A percentile compares a stretch with the other conserved stretches of the same genome.
phyloP scores from a whole-genome alignment of 2,113 vertebrate species.

The Sturnus vulgaris region DNA sequence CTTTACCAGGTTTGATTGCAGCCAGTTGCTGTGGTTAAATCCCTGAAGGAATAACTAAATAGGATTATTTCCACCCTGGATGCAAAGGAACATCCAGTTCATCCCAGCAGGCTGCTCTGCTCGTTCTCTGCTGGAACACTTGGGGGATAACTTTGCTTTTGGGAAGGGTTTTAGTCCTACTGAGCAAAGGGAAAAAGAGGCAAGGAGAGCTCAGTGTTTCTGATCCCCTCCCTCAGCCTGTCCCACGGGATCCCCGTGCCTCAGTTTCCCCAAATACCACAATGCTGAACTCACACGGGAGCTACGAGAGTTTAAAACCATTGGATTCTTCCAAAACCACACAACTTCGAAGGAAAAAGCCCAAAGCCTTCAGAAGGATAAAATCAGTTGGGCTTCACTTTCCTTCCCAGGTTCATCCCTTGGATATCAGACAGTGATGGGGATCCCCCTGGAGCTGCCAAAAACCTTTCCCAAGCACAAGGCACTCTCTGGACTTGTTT shows the following conservation, averaged over 20 bases:
- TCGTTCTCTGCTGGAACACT: fast-evolving
- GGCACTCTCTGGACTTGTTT: fast-evolving
- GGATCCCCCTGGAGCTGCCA: not conserved
- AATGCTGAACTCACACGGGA: fast-evolving
- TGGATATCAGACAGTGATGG: not conserved
- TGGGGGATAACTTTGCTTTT: fast-evolving
- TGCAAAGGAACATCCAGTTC: not conserved
- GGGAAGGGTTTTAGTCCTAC: not conserved
- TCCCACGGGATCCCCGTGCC: fast-evolving
- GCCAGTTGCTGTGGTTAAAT: not conserved
- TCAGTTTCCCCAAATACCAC: not conserved
- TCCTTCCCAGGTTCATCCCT: not conserved
- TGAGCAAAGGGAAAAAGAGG: not conserved
- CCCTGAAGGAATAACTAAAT: not conserved
- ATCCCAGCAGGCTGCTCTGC: not conserved
- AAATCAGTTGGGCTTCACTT: not conserved
- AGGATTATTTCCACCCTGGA: not conserved
- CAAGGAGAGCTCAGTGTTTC: not conserved
- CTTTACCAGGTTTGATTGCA: not conserved
- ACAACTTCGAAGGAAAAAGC: not conserved
- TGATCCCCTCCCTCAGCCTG: not conserved
- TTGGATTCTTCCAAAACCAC: not conserved
- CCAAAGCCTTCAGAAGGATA: not conserved
- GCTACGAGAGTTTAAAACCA: not conserved
- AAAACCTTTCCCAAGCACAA: not conserved